Conservation (phyloP, 2,888 invertebrate genomes). For the Melieria omissa region DNA sequence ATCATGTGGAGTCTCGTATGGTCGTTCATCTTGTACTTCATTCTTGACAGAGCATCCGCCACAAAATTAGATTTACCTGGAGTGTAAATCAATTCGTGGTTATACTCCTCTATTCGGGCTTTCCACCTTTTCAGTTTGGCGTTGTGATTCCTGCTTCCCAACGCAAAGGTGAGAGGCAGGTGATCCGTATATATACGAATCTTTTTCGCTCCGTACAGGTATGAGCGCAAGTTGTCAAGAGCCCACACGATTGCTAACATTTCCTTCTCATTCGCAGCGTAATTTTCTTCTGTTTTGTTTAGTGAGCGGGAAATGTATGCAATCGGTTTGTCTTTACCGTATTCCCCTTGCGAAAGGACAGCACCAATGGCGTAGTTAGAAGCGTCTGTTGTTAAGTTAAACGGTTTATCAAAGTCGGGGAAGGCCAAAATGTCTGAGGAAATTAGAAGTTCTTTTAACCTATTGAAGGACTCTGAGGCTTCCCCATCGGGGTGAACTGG, state of each 20-base stretch:
- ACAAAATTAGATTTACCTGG: constrained; percentile 38
- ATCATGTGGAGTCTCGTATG: neutral
- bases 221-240: constrained; percentile 26
- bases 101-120: constrained; percentile 41
- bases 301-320: constrained; percentile 32
- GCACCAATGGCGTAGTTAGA: constrained; percentile 39
- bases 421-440: constrained; percentile 39
- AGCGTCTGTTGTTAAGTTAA: constrained; percentile 43
- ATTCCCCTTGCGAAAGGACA: constrained; percentile 36
- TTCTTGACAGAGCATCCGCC: constrained; percentile 28
- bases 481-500: too few species aligned
- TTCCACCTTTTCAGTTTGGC: constrained; percentile 37
- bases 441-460: constrained; percentile 30
- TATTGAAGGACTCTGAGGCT: too few species aligned
- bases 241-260: constrained; percentile 36
- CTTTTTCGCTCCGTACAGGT: constrained; percentile 32
- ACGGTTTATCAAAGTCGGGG: constrained; percentile 41
- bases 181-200: constrained; percentile 33
- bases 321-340: constrained; percentile 28
- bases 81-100: constrained; percentile 38
- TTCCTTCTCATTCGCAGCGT: constrained; percentile 37
- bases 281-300: constrained; percentile 33
- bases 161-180: constrained; percentile 29
- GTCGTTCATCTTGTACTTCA: constrained; percentile 14
- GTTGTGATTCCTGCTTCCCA: constrained; percentile 27